Evolutionary conservation across 2,888 invertebrate species (phyloP), one percentile per base, ranked within the genome.

Genomic region (Scaptomyza flava): DNA sequence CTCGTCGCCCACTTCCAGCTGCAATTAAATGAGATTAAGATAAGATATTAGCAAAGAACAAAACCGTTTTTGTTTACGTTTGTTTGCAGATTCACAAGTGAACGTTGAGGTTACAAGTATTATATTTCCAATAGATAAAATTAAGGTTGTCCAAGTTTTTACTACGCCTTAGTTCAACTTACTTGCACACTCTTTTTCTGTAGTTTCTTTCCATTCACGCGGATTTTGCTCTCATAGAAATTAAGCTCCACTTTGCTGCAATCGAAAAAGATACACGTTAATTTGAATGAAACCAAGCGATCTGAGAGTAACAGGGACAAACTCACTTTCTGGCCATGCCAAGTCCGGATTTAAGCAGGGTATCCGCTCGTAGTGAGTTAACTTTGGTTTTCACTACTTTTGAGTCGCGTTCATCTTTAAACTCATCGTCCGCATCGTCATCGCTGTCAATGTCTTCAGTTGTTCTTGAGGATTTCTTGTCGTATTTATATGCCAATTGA

Each of bases 171-270:
- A 20, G 4, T n/a, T n/a, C 2, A 36, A 36, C 93, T 93, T 91
- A 96, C 95, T 81, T 93, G 91, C 14, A 91, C 89, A 91, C 96
- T 96, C 92, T 97, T 97, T 91, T 97, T 97, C 38, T 93, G 70
- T 0, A 96, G 91, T 90, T 96, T 96, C 73, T 94, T 93, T 6
- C 96, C 97, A 92, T 97, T 97, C 0, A 96, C 90, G 85, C 96
- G 94, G 68, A 97, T 94, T 93, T 94, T 96, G 87, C 95, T 96
- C 75, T 96, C 95, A 92, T 96, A 97, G 90, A 97, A 96, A 51
- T 95, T 91, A 54, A 94, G 93, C 89, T 97, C 97, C 43, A 96
- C 93, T 94, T 96, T 97, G 89, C 96, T 96, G 91, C 4, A 75
- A 48, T 23, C 11, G 23, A 47, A 36, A 63, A 59, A 6, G 14